Base-by-base conservation (phyloP, 2,113 vertebrate species). In the Piaya cayana region DNA sequence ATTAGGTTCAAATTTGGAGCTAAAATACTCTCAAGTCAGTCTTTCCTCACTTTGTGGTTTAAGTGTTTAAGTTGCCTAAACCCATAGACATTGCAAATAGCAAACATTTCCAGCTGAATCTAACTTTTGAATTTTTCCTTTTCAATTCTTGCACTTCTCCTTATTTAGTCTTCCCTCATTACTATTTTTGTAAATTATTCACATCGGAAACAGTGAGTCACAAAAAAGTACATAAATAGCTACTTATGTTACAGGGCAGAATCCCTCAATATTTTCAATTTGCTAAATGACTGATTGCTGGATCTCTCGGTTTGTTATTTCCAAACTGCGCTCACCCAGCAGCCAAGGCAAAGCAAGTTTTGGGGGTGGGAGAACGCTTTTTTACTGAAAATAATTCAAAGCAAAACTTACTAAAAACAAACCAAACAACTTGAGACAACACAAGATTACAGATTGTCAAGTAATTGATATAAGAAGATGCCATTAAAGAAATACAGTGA, bases 121-220 rank as follows among this genome's bases (percentile, higher is more conserved):
- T 17, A 62, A 80, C 63, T 91, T 86, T 12, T 65, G 77, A 65
- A 87, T 72, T 79, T 49, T 56, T 82, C 62, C 55, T 87, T 82
- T 70, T 32, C 68, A 56, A 4, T 71, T 86, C 79, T 69, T 82
- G 15, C 65, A 39, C 15, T 84, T 84, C 68, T 71, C 82, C 71
- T 79, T 79, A 79, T 91, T 91, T 82, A 91, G 87, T 82, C 75
- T 92, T 95, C 78, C 50, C n/a, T 95, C 71, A 82, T 58, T 87
- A 93, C 79, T 93, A 89, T 82, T 93, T 90, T 81, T 82, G 68
- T 86, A 82, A 87, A 43, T 95, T 80, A 82, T 82, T 93, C 76
- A 29, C 82, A 92, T 94, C 78, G 92, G 86, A 92, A 91, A 76
- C 22, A 93, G 49, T 2, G 5, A 94, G 77, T 86, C 93, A 95